Base-by-base conservation (phyloP, 2,888 invertebrate genomes). In the Scrobipalpa atriplicella region DNA sequence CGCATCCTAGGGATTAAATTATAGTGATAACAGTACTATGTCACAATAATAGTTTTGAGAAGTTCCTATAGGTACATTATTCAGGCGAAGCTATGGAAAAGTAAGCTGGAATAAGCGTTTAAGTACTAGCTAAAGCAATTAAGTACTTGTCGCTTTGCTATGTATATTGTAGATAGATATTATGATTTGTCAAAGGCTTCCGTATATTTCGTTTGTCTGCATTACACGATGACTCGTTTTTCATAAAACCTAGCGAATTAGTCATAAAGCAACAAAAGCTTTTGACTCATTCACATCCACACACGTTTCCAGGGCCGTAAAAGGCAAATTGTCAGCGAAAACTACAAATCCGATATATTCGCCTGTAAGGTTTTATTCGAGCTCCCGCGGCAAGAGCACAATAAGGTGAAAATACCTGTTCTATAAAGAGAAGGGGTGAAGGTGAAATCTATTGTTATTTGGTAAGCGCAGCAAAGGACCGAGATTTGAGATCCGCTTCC, bases 401-500 rank as follows among this genome's bases (percentile, higher is more conserved):
- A 66, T 62, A 66, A 66, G 18, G 66, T 58, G 62, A 62, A 41
- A 66, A 66, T 64, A 61, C 64, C 67, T 61, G 63, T 13, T 38
- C 51, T 36, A 58, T 60, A 62, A 62, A 51, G 56, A 21, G 54
- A 13, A 18, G 56, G 54, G 64, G 36, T 51, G 18, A 41, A 62
- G 65, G 43, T 62, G 60, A 67, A 67, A 67, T 39, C 60, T 58
- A 67, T 64, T 67, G 67, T 60, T 67, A 67, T 67, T 67, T 65
- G 41, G 65, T 62, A 64, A 65, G 64, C 67, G 39, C 62, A 62
- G 65, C 68, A 68, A 67, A 65, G 66, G 67, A 67, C 68, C 63
- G 67, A 64, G 66, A 69, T 70, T 71, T 56, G 65, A 67, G 69
- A 66, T 65, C 60, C 61, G 64, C 66, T 66, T 65, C 68, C 72